Evolutionary conservation across 2,797 vertebrate genomes (phyloP).

Genomic region (Sebastes variabilis): DNA sequence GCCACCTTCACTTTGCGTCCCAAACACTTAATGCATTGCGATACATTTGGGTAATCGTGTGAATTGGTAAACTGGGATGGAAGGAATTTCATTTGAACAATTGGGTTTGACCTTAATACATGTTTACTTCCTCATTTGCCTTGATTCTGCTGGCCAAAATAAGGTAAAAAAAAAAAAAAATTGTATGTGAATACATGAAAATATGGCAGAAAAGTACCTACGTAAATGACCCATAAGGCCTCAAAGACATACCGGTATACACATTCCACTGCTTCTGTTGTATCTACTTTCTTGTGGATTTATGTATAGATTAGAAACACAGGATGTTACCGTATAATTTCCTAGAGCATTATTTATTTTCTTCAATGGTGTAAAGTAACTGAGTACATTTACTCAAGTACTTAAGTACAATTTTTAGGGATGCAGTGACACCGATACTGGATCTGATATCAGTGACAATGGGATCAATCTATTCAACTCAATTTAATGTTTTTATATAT

Average conservation of each 20-base stretch:
- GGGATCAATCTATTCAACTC: too few species aligned
- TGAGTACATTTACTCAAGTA: too few species aligned
- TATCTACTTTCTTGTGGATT: neutral
- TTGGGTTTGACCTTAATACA: neutral
- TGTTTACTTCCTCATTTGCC: neutral
- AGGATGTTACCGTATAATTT: neutral
- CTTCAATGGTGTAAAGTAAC: neutral
- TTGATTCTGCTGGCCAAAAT: neutral
- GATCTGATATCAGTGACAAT: too few species aligned
- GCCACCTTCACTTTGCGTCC: constrained; percentile 24
- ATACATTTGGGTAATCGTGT: neutral
- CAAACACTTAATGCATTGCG: neutral
- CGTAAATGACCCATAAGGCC: neutral
- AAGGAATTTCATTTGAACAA: neutral
- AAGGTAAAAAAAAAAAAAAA: neutral
- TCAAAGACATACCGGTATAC: neutral
- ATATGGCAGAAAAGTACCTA: neutral
- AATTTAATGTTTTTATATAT: too few species aligned
- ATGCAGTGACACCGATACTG: too few species aligned
- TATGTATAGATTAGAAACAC: neutral
- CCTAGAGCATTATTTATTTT: neutral
- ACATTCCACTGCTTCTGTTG: neutral
- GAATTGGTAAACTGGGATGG: neutral
- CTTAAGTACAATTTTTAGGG: too few species aligned
- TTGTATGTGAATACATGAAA: neutral